Base-by-base conservation (phyloP, 2,888 invertebrate species). In the Bibio marci region DNA sequence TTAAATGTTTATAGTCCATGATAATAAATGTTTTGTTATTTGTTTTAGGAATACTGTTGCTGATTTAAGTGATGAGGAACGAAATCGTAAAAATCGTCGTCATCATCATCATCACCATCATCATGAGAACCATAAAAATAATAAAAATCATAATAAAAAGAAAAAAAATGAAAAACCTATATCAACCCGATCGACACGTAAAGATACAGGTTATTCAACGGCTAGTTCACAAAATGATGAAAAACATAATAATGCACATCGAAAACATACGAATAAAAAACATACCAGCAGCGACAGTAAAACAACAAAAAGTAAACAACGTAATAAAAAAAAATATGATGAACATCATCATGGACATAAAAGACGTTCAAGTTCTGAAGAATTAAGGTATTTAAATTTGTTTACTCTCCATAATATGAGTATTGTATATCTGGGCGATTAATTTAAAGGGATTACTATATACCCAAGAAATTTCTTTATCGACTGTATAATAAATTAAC, bases 171-270 rank as follows among this genome's bases (percentile, higher is more conserved):
- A 53, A 44, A 37, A 4, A 26, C 22, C 30, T 17, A 26, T 2
- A 28, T 15, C 13, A 18, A 8, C 15, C 4, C 7, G 3, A 18
- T 5, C 30, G 10, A 30, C 52, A 2, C 56, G 68, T 10, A 76
- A 76, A 54, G 77, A 77, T 49, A 76, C 76, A 0, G 76, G 76
- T 11, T 76, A 77, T 49, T 76, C 75, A 2, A 77, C 76, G 2
- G 76, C 71, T 38, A 76, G 73, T 53, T 76, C 73, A 53, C 67
- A 67, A 48, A 35, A 52, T n/a, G 48, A 51, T 15, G 53, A 54
- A 17, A 53, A 53, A 43, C 44, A 42, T 2, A 47, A 51, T 4
- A 57, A 57, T 33, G 8, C 6, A 33, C 18, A 12, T 7, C 12
- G 18, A 12, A 12, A 33, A n/a, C 6, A 18, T 18, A 11, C 3